phyloP scores from a whole-genome alignment of 2,888 invertebrate genomes.

The Melanostoma mellinum region DNA sequence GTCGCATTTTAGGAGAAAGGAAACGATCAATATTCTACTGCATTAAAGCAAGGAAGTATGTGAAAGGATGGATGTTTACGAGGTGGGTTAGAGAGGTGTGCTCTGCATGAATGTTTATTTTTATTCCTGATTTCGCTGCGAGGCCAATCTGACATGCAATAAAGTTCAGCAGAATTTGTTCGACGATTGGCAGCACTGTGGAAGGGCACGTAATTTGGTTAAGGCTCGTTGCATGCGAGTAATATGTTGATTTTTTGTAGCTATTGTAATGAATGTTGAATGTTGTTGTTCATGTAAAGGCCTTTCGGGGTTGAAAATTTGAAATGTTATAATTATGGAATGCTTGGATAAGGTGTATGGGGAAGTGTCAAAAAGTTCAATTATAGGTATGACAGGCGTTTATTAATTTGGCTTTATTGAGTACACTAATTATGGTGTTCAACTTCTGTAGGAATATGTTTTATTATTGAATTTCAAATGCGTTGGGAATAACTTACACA shows the following conservation, averaged over 20 bases:
- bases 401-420: not conserved
- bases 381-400: conserved; percentile 28
- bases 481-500: too few species aligned
- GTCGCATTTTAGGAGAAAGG: conserved; percentile 33
- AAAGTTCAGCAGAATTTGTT: conserved; percentile 58
- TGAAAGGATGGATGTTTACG: conserved; percentile 44
- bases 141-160: conserved; percentile 69
- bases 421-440: not conserved
- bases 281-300: conserved; percentile 1
- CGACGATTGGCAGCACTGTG: conserved; percentile 51
- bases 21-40: conserved; percentile 53
- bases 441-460: not conserved
- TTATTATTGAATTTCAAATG: too few species aligned
- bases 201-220: conserved; percentile 62
- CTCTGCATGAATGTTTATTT: not conserved
- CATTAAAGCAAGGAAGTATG: conserved; percentile 39
- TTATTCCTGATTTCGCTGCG: conserved; percentile 24
- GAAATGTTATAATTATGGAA: conserved; percentile 38
- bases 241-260: conserved; percentile 7
- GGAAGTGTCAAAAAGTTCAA: conserved; percentile 32
- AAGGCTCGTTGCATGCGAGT: conserved; percentile 58
- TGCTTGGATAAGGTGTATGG: conserved; percentile 8
- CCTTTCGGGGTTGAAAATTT: conserved; percentile 5
- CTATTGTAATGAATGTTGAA: conserved; percentile 2
- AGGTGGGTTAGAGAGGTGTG: conserved; percentile 10